Evolutionary conservation across 2,888 invertebrate species (phyloP).

Genomic region (Caenorhabditis wallacei): DNA sequence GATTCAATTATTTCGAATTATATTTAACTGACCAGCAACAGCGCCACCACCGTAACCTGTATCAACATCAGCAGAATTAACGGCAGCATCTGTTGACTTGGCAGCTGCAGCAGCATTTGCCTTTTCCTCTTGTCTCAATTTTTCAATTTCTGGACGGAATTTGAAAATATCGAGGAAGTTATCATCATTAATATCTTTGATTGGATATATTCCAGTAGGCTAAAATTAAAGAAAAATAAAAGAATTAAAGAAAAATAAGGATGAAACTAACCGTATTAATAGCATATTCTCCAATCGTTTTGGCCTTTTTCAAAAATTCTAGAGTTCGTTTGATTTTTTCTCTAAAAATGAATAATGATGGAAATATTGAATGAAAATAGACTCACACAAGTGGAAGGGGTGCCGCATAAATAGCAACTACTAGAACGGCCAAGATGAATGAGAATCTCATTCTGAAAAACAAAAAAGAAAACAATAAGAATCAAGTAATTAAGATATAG

Average conservation of each 20-base stretch:
- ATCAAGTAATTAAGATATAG: constrained; percentile 19
- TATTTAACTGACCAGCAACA: constrained; percentile 16
- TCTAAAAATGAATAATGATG: constrained; percentile 34
- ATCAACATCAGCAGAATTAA: constrained; percentile 55
- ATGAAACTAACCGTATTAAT: constrained; percentile 67
- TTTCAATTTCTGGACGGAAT: constrained; percentile 69
- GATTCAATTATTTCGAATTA: background rate
- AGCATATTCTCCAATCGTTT: constrained; percentile 71
- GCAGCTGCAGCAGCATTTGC: constrained; percentile 30
- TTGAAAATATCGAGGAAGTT: constrained; percentile 73
- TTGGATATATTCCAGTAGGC: constrained; percentile 75
- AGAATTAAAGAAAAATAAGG: background rate
- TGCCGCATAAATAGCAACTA: constrained; percentile 51
- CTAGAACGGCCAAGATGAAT: constrained; percentile 55
- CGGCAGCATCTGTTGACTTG: constrained; percentile 44
- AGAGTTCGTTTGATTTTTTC: constrained; percentile 70
- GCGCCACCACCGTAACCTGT: constrained; percentile 43
- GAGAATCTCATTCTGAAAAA: constrained; percentile 66
- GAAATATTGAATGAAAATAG: background rate
- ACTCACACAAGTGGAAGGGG: constrained; percentile 58
- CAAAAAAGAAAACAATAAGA: constrained; percentile 9
- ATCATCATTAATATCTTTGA: constrained; percentile 73
- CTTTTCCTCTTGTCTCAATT: constrained; percentile 51
- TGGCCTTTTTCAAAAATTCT: constrained; percentile 62
- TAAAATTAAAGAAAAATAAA: constrained; percentile 33